Base-by-base conservation (phyloP, 2,797 vertebrate genomes). In the Pelobates cultripes region DNA sequence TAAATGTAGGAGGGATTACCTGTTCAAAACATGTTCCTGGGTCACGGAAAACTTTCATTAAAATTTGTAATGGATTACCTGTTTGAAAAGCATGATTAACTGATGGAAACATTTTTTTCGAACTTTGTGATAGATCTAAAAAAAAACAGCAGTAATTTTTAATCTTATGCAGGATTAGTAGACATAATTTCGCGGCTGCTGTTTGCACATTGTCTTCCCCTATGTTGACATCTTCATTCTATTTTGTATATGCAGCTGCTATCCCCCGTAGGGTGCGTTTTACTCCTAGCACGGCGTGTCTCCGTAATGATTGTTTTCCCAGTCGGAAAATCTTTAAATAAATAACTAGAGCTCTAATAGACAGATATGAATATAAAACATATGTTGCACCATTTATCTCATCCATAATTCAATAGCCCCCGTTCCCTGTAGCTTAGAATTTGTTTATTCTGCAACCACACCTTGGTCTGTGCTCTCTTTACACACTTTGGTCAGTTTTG, bases 321-420 rank as follows among this genome's bases (percentile, higher is more conserved):
- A 45, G 82, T 79, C 44, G 82, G 82, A 84, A 84, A 84, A 79
- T 75, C 67, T 80, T 84, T 84, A 80, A 84, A 84, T 84, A 79
- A 84, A 80, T 84, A 71, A 84, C 57, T 79, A 76, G 82, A 64
- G 55, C 45, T 17, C 66, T 76, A 67, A 84, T 75, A 51, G 57
- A 47, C 41, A 68, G 66, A 84, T 84, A 70, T 79, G 60, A 76
- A 79, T 76, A 84, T 75, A 44, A 79, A 79, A 72, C 77, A 71
- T 77, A 73, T 75, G 77, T 71, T 75, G 57, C 41, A 17, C 60
- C 44, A 79, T 79, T 69, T 75, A 57, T 75, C 41, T 70, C 79
- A 76, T 84, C 73, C 57, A 79, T 84, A 67, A 84, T 72, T 41
- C 44, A 81, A 57, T 60, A 84, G 82, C 72, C 40, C n/a, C 64